phyloP scores from a whole-genome alignment of 2,113 vertebrate species.

The Sebastes schlegelii region DNA sequence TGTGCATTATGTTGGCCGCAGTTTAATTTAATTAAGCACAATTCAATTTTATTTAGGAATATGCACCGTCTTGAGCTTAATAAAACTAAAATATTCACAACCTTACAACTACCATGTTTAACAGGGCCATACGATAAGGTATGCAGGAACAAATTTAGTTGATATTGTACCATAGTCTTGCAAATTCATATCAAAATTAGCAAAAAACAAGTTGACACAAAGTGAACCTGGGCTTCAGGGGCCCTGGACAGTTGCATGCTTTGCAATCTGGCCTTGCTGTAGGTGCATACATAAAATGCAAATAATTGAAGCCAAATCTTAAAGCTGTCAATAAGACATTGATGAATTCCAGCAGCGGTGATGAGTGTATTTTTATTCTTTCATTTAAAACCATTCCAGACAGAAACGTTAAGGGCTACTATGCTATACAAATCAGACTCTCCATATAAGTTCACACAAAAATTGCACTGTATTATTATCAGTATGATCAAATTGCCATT shows the following conservation, averaged over 20 bases:
- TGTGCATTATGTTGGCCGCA: too few species aligned
- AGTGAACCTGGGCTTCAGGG: background rate
- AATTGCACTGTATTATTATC: conserved; percentile 75
- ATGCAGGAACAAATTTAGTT: background rate
- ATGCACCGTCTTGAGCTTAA: background rate
- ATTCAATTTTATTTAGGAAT: background rate
- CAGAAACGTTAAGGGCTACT: conserved; percentile 62
- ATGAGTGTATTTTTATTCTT: conserved; percentile 71
- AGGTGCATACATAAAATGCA: background rate
- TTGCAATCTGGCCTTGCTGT: background rate
- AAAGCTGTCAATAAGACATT: conserved; percentile 57
- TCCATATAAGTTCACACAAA: conserved; percentile 52
- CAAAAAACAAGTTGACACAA: background rate
- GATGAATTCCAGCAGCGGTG: conserved; percentile 65
- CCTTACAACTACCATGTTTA: background rate
- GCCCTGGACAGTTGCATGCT: background rate
- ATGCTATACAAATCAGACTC: conserved; percentile 58
- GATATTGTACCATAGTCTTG: background rate
- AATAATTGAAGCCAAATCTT: background rate
- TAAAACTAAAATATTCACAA: too few species aligned
- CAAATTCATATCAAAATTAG: background rate
- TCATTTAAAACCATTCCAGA: conserved; percentile 74
- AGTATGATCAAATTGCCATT: conserved; percentile 59
- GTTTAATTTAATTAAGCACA: background rate
- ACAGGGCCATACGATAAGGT: background rate